Percentiles rank a stretch among this genome's conserved stretches.
These are phyloP conservation scores for Amphiprion clarkii DNA, from an alignment of 2,797 vertebrate species.

Conservation along the genomic window DNA sequence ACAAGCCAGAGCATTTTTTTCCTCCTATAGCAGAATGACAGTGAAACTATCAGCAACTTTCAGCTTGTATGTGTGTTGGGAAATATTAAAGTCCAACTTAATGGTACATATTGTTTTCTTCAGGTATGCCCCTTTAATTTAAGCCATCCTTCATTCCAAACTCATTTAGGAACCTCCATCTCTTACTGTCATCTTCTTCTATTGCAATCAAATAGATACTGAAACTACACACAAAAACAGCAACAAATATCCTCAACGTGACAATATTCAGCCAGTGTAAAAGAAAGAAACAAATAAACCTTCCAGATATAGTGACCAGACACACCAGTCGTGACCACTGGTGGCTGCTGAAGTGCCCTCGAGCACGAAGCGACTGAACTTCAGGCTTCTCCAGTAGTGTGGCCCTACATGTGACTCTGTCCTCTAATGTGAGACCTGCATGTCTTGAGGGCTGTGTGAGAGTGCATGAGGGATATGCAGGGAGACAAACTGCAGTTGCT, in stretches of 20 bases:
- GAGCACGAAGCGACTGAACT: slow-evolving; percentile 4
- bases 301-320: background rate
- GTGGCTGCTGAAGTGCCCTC: slow-evolving; percentile 11
- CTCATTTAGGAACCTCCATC: background rate
- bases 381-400: slow-evolving; percentile 12
- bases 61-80: background rate
- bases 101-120: too few relatives aligned
- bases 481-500: slow-evolving; percentile 56
- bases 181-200: background rate
- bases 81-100: background rate
- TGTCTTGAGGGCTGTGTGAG: slow-evolving; percentile 24
- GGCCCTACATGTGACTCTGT: slow-evolving; percentile 30
- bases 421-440: slow-evolving; percentile 36
- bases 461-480: slow-evolving; percentile 37
- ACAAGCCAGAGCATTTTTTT: too few relatives aligned
- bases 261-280: background rate
- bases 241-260: background rate
- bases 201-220: too few relatives aligned
- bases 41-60: too few relatives aligned
- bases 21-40: too few relatives aligned
- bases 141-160: background rate
- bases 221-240: too few relatives aligned
- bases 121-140: too few relatives aligned
- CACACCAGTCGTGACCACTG: background rate
- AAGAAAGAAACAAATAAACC: too few relatives aligned